phyloP scores from a whole-genome alignment of 53 echinoderm and acorn worm genomes.

The Paracentrotus lividus region DNA sequence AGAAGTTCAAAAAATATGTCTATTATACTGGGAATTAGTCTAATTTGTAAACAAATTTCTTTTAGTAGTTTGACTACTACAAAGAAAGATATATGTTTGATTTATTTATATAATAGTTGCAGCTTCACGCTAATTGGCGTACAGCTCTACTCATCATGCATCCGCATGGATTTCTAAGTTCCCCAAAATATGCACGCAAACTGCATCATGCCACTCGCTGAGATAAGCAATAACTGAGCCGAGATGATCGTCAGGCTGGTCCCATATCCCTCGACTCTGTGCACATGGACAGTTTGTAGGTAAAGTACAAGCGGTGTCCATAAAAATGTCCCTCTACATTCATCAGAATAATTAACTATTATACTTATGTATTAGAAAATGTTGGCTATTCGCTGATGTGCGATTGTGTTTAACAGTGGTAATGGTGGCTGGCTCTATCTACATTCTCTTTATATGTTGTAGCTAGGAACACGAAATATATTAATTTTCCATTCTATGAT shows the following conservation, averaged over 20 bases:
- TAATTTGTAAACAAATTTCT: too few species aligned
- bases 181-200: neutral
- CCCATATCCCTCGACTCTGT: constrained; percentile 73
- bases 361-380: too few species aligned
- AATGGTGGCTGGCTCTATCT: too few species aligned
- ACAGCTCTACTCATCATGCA: constrained; percentile 1
- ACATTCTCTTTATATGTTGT: too few species aligned
- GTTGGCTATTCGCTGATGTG: too few species aligned
- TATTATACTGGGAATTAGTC: too few species aligned
- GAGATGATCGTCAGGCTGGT: constrained; percentile 76
- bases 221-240: constrained; percentile 76
- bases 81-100: neutral
- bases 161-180: constrained; percentile 49
- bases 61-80: too few species aligned
- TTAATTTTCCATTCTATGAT: too few species aligned
- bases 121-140: neutral
- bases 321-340: neutral
- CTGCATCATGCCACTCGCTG: constrained; percentile 74
- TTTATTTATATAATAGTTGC: neutral
- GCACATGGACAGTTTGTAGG: constrained; percentile 81
- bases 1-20: too few species aligned
- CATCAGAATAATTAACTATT: too few species aligned
- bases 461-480: too few species aligned
- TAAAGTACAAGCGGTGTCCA: constrained; percentile 48
- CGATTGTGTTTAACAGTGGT: too few species aligned